These are phyloP conservation scores for Phyllotreta cruciferae DNA, from an alignment of 2,888 invertebrate species.

Conservation along the genomic window DNA sequence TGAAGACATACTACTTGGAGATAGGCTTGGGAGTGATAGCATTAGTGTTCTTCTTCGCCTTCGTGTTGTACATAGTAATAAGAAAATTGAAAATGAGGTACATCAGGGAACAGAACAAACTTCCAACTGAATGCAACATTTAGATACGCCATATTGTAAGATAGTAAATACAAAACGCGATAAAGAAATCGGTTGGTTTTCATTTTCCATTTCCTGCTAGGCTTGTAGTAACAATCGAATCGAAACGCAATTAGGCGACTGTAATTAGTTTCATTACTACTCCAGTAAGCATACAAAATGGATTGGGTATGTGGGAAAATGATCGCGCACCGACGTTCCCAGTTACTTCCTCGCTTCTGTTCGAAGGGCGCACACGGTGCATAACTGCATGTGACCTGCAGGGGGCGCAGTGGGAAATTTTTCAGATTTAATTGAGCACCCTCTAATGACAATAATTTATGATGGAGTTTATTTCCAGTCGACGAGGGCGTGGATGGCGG, in stretches of 20 bases:
- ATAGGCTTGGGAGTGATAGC: slow-evolving; percentile 5
- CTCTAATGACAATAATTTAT: slow-evolving; percentile 23
- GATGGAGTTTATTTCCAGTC: slow-evolving; percentile 6
- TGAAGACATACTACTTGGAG: not conserved
- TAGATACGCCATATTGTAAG: not conserved
- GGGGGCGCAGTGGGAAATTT: slow-evolving; percentile 28
- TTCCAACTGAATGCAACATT: slow-evolving; percentile 1
- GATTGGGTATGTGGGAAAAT: slow-evolving; percentile 26
- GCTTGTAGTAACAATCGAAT: no score
- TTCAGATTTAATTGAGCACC: slow-evolving; percentile 26
- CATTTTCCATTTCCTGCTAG: no score
- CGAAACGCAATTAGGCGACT: no score
- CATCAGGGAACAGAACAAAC: slow-evolving; percentile 4
- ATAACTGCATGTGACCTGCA: slow-evolving; percentile 13
- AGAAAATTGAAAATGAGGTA: slow-evolving; percentile 1
- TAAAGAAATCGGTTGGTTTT: not conserved
- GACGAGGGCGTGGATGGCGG: not conserved
- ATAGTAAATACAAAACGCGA: not conserved
- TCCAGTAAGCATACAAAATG: slow-evolving; percentile 16
- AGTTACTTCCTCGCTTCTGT: slow-evolving; percentile 35
- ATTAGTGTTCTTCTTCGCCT: not conserved
- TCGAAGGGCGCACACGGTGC: slow-evolving; percentile 21
- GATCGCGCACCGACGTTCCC: slow-evolving; percentile 31
- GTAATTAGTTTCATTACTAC: no score
- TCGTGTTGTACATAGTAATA: slow-evolving; percentile 1